Evolutionary conservation across 2,888 invertebrate genomes (phyloP).

Genomic region (Acholoe squamosa): DNA sequence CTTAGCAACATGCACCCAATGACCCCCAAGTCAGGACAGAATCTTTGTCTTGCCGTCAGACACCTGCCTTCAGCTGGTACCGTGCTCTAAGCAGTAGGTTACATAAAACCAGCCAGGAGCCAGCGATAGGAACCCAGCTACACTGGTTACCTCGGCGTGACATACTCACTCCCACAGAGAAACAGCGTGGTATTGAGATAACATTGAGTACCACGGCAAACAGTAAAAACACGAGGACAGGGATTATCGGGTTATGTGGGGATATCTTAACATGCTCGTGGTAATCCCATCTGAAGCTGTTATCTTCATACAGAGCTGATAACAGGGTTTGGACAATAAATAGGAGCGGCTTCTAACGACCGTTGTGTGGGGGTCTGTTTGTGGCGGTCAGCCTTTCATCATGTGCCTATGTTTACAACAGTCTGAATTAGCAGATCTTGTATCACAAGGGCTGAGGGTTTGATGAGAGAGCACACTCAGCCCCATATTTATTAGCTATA

Average conservation of each 20-base stretch:
- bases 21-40: neutral
- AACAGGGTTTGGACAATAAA: neutral
- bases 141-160: no score
- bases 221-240: neutral
- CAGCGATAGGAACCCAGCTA: neutral
- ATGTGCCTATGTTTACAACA: no score
- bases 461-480: no score
- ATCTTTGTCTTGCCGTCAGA: slow-evolving; percentile 3
- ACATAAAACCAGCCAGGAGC: slow-evolving; percentile 22
- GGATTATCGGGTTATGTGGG: slow-evolving; percentile 27
- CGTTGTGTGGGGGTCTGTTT: neutral
- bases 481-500: no score
- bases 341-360: neutral
- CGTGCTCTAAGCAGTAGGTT: neutral
- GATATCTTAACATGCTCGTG: neutral
- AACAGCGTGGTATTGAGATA: no score
- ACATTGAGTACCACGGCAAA: neutral
- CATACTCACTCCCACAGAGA: no score
- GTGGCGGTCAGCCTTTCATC: no score
- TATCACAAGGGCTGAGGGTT: no score
- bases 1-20: neutral
- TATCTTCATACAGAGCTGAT: neutral
- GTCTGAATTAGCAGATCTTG: no score
- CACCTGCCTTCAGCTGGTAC: neutral
- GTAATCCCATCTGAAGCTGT: slow-evolving; percentile 9